These are phyloP conservation scores for Rana temporaria DNA, from an alignment of 2,113 vertebrate genomes.

Conservation along the genomic window DNA sequence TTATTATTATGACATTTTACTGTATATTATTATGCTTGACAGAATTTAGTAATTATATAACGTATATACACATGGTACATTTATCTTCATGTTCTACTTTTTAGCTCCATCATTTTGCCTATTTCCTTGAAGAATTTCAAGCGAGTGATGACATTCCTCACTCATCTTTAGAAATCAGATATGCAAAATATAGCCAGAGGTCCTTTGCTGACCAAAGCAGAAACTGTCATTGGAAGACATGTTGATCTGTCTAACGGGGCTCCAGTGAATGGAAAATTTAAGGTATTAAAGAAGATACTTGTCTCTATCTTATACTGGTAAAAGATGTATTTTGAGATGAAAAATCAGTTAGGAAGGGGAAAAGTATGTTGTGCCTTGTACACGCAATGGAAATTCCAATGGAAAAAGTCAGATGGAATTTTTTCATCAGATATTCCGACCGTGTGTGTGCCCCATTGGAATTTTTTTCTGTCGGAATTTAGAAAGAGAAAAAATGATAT, in stretches of 20 bases:
- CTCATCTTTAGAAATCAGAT: conserved; percentile 11
- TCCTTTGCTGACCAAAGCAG: conserved; percentile 17
- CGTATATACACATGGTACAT: too few species aligned
- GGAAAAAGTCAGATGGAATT: too few species aligned
- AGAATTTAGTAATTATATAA: too few species aligned
- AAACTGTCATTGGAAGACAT: conserved; percentile 10
- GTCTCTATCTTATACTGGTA: conserved; percentile 1
- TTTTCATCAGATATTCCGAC: too few species aligned
- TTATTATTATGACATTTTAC: too few species aligned
- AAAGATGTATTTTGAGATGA: conserved; percentile 12
- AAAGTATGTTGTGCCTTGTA: too few species aligned
- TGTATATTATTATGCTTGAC: too few species aligned
- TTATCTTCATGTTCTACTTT: too few species aligned
- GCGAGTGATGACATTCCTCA: conserved; percentile 16
- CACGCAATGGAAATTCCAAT: too few species aligned
- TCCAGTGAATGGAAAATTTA: background rate
- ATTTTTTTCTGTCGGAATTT: too few species aligned
- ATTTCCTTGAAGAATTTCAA: conserved; percentile 7
- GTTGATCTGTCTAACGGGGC: background rate
- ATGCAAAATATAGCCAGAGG: conserved; percentile 15
- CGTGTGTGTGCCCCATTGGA: too few species aligned
- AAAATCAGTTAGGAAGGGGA: background rate
- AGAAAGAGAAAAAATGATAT: too few species aligned
- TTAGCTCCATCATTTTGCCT: background rate
- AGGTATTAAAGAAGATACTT: background rate